A percentile compares a stretch with the other conserved stretches of the same genome.
Evolutionary conservation across 2,113 vertebrate genomes (phyloP).

Genomic region (Nansenia antarctica): DNA sequence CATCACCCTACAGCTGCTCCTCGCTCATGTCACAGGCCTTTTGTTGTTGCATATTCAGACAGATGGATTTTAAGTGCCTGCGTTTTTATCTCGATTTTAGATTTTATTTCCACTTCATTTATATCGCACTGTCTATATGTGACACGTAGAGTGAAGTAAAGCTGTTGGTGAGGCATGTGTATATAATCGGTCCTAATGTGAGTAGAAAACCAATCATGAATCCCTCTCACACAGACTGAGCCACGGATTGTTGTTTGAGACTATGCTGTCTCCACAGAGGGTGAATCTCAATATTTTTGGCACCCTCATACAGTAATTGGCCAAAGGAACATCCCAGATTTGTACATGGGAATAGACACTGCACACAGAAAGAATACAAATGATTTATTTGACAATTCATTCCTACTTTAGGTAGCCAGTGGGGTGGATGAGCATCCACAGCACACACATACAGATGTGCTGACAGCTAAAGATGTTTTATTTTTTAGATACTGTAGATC

Average conservation of each 20-base stretch:
- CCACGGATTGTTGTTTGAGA: neutral
- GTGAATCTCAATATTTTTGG: neutral
- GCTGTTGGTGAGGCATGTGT: neutral
- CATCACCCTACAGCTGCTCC: neutral
- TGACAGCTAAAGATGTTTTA: constrained; percentile 2
- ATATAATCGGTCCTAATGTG: no score
- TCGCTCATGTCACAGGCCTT: neutral
- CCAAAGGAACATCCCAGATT: neutral
- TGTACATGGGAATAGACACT: neutral
- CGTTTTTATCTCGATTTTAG: neutral
- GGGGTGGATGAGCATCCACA: neutral
- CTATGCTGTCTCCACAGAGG: neutral
- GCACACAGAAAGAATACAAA: neutral
- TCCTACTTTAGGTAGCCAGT: neutral
- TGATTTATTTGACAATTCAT: neutral
- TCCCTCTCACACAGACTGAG: neutral
- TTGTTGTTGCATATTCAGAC: neutral
- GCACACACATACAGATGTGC: neutral
- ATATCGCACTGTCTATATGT: neutral
- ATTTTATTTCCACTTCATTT: neutral
- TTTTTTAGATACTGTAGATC: no score
- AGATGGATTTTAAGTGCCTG: neutral
- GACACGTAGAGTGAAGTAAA: neutral
- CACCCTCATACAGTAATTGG: neutral
- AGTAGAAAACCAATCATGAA: neutral